phyloP scores from a whole-genome alignment of 2,113 vertebrate genomes.

The Pavo muticus region DNA sequence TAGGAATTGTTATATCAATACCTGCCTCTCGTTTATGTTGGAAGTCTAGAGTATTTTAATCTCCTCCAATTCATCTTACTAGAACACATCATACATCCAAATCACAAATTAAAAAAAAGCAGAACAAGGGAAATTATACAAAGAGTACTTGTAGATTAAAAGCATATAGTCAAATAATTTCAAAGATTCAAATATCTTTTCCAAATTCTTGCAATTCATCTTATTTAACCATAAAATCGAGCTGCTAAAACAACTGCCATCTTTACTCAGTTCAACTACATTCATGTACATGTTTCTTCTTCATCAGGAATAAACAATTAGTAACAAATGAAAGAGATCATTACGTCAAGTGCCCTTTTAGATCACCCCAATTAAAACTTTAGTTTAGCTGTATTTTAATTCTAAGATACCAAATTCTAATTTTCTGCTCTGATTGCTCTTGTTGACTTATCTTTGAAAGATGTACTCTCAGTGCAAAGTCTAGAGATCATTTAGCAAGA shows the following conservation, averaged over 20 bases:
- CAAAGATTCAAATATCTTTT: not conserved
- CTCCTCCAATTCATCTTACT: not conserved
- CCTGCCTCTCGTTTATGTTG: not conserved
- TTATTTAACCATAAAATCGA: constrained; percentile 69
- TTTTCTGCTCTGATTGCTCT: constrained; percentile 99
- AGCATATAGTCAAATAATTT: constrained; percentile 28
- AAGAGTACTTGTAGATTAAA: constrained; percentile 18
- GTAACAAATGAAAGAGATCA: constrained; percentile 94
- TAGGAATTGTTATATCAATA: not conserved
- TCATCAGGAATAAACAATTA: constrained; percentile 85
- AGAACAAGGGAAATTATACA: not conserved
- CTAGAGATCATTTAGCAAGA: constrained; percentile 94
- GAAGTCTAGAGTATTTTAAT: not conserved
- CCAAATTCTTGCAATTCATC: constrained; percentile 52
- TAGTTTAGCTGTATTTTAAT: constrained; percentile 89
- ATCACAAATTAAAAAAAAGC: not conserved
- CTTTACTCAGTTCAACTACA: constrained; percentile 77
- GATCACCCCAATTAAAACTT: constrained; percentile 98
- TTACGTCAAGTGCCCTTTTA: constrained; percentile 97
- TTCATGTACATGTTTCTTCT: constrained; percentile 79
- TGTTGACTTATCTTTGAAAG: constrained; percentile 97
- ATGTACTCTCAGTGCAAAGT: constrained; percentile 86
- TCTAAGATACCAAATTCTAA: constrained; percentile 97
- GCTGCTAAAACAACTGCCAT: constrained; percentile 72
- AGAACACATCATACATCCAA: not conserved